Conservation (phyloP, 2,797 vertebrate species). For the Melanotaenia trifasciata region DNA sequence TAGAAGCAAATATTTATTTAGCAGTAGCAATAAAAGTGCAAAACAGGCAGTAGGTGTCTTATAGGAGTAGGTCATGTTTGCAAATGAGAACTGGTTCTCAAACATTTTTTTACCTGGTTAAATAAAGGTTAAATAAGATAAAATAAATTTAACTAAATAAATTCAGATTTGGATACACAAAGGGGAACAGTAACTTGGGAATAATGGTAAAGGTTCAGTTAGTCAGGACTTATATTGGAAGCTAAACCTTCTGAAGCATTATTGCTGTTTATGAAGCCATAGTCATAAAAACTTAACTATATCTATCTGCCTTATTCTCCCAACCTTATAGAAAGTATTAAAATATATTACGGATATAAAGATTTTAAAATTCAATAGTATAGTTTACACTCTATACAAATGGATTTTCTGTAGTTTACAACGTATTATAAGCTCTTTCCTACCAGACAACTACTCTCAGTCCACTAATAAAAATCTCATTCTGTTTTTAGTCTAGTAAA, state of each 20-base stretch:
- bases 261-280: neutral
- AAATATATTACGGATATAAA: neutral
- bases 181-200: neutral
- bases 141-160: neutral
- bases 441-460: constrained; percentile 1
- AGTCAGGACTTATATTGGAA: neutral
- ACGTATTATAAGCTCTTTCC: neutral
- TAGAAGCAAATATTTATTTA: neutral
- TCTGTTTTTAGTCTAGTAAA: neutral
- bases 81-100: no score
- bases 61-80: no score
- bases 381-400: neutral
- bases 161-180: neutral
- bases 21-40: neutral
- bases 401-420: neutral
- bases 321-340: neutral
- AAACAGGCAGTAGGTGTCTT: no score
- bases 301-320: neutral
- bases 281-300: neutral
- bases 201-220: neutral
- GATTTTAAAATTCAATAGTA: neutral
- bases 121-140: no score
- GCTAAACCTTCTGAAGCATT: neutral
- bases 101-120: no score
- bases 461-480: neutral